Evolutionary conservation across 1,140 invertebrate genomes (phyloP), one percentile per base, ranked within the genome.

Genomic region (Metopolophium dirhodum): DNA sequence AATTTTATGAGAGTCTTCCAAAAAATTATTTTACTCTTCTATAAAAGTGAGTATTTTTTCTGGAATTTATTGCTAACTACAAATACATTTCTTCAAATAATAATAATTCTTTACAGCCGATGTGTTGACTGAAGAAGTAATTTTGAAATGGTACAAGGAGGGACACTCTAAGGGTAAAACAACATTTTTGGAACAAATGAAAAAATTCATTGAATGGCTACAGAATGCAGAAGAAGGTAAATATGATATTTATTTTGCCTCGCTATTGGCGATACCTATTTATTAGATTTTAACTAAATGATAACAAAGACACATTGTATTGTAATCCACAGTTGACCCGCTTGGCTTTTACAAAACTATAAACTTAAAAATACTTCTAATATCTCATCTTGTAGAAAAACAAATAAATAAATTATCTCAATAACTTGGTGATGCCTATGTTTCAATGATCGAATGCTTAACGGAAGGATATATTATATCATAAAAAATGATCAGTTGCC

Each of bases 1-100:
- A 98, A 98, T 95, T 99, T 99, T 95, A 98, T 99, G 98, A 99
- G 99, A 95, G 98, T 98, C 95, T 99, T 99, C 97, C 98, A 98
- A 95, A 99, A 99, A 96, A 99, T 99, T 95, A 97, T 99, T 94
- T 96, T 99, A 95, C 97, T 99, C 94, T 97, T 99, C 96, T 99
- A 99, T 96, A 99, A 99, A 97, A 98, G 97, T 97, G 96, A 96
- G 96, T 95, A 51, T 77, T 90, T 11, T 49, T 82, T 45, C 9
- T 37, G 18, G 11, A 51, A 90, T 87, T 68, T 23, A 82, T 47
- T n/a, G 1, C 18, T 93, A 77, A 7, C 41, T 30, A 83, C 23
- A 91, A 49, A 77, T 85, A 3, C 4, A 35, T 26, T 26, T 22
- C 2, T 22, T 22, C 14, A 35, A 37, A 11, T 93, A 41, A 41